Conservation (phyloP, 1,140 invertebrate species). For the Drosophila seguyi region DNA sequence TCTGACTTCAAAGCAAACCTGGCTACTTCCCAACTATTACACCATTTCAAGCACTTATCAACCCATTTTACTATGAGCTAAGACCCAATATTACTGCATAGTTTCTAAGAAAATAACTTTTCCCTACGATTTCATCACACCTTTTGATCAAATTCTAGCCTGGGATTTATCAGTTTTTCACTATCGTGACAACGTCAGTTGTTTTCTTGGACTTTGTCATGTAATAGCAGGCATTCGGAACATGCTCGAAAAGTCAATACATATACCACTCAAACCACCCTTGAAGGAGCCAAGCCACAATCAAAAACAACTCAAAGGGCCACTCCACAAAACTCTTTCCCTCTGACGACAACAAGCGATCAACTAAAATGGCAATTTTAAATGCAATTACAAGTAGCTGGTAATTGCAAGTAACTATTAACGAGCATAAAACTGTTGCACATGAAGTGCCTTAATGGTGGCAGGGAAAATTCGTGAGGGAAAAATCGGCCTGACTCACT, state of each 20-base stretch:
- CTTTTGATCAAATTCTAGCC: neutral
- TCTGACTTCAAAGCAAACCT: neutral
- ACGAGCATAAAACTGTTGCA: constrained; percentile 67
- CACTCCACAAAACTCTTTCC: constrained; percentile 23
- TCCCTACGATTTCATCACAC: constrained; percentile 9
- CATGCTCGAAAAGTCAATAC: constrained; percentile 30
- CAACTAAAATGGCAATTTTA: constrained; percentile 47
- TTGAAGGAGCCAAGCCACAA: constrained; percentile 1
- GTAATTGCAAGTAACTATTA: constrained; percentile 50
- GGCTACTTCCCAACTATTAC: neutral
- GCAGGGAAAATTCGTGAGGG: constrained; percentile 1
- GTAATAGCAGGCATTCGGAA: constrained; percentile 28
- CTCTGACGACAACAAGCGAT: constrained; percentile 34
- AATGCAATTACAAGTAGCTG: constrained; percentile 64
- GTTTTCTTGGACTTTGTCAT: constrained; percentile 46
- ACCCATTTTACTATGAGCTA: neutral
- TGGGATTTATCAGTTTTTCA: constrained; percentile 15
- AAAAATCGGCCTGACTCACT: constrained; percentile 11
- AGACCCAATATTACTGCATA: constrained; percentile 21
- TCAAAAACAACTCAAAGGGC: constrained; percentile 36
- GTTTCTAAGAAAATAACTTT: neutral
- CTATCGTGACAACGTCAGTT: constrained; percentile 1
- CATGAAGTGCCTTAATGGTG: constrained; percentile 10
- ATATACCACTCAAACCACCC: neutral
- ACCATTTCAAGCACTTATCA: neutral